These are phyloP conservation scores for Bellardia bayeri DNA, from an alignment of 2,888 invertebrate species.

Conservation along the genomic window DNA sequence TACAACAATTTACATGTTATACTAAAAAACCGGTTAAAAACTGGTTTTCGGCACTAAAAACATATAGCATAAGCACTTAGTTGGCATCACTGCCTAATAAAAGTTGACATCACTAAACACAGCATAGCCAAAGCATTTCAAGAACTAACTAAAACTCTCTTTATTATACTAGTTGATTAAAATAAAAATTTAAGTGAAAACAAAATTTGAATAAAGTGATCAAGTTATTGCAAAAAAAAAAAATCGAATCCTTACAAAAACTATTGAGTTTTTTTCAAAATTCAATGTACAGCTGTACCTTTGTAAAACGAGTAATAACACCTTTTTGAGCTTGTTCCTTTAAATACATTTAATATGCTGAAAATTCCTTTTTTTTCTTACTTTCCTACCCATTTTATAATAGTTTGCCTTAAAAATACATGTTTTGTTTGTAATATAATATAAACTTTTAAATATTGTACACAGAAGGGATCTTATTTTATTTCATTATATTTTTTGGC, in stretches of 20 bases:
- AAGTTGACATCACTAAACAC: no score
- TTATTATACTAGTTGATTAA: background rate
- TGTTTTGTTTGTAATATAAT: slow-evolving; percentile 5
- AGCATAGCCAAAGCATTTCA: background rate
- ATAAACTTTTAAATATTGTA: slow-evolving; percentile 22
- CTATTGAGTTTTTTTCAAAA: background rate
- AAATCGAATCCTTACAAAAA: slow-evolving; percentile 54
- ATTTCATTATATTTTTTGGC: background rate
- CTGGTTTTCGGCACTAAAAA: no score
- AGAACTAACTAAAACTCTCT: background rate
- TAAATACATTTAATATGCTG: slow-evolving; percentile 26
- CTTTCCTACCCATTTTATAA: background rate
- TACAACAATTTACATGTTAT: no score
- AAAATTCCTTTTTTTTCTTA: slow-evolving; percentile 50
- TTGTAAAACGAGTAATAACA: slow-evolving; percentile 61
- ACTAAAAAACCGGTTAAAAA: no score
- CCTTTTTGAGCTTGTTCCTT: slow-evolving; percentile 37
- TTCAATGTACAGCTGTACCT: background rate
- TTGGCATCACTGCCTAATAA: no score
- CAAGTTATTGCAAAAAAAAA: slow-evolving; percentile 33
- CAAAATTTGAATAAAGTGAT: slow-evolving; percentile 31
- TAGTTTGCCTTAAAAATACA: background rate
- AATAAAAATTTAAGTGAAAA: slow-evolving; percentile 6
- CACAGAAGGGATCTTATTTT: slow-evolving; percentile 26
- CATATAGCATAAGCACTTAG: no score